phyloP scores from a whole-genome alignment of 92 coral and sea anemone genomes.

The Galaxea fascicularis region DNA sequence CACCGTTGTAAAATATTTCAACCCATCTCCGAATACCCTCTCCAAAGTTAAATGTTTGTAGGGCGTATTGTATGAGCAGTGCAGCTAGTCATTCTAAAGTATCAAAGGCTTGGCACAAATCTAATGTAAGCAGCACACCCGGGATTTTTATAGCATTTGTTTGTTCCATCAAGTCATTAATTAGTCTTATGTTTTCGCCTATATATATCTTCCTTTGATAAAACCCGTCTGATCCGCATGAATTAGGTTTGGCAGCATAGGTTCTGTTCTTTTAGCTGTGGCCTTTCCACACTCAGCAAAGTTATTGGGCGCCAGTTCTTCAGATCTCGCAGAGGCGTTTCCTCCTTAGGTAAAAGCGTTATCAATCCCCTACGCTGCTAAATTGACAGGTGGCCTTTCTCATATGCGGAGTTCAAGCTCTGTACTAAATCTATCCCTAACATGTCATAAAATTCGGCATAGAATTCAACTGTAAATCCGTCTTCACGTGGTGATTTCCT shows the following conservation, averaged over 20 bases:
- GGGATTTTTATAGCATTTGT: too few relatives aligned
- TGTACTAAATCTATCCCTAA: background rate
- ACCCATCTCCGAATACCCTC: too few relatives aligned
- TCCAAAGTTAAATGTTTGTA: background rate
- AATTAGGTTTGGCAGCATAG: background rate
- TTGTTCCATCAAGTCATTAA: background rate
- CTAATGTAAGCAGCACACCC: too few relatives aligned
- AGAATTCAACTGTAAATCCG: constrained; percentile 10
- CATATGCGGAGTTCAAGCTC: background rate
- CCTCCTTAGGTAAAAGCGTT: constrained; percentile 27
- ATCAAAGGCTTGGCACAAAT: constrained; percentile 7
- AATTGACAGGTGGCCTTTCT: constrained; percentile 16
- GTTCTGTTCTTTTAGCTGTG: background rate
- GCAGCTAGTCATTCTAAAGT: background rate
- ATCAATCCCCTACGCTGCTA: constrained; percentile 38
- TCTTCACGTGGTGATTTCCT: constrained; percentile 1
- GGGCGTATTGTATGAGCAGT: background rate
- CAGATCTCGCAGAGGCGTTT: background rate
- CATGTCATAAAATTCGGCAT: background rate
- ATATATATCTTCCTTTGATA: background rate
- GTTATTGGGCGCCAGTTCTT: constrained; percentile 13
- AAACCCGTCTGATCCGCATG: constrained; percentile 3
- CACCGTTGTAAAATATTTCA: too few relatives aligned
- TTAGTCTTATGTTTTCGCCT: constrained; percentile 17
- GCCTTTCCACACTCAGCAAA: background rate